These are phyloP conservation scores for Tetramorium simillimum DNA, from an alignment of 1,140 invertebrate genomes.

Conservation along the genomic window DNA sequence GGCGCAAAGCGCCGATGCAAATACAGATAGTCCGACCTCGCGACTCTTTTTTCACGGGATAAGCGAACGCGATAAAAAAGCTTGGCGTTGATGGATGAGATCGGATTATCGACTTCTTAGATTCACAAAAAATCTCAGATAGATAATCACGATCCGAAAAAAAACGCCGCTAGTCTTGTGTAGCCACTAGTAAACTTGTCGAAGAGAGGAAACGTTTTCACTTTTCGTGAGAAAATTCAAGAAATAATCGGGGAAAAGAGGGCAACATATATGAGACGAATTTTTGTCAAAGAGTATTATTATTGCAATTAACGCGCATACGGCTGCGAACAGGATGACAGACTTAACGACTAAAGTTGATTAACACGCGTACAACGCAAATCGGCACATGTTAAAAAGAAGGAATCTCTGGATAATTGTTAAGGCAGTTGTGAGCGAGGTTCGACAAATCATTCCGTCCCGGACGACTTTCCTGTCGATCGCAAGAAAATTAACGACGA, in stretches of 20 bases:
- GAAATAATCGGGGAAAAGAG: not conserved
- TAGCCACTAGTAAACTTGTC: not conserved
- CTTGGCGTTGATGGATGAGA: constrained; percentile 65
- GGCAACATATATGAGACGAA: not conserved
- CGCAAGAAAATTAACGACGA: constrained; percentile 2
- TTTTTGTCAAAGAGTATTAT: constrained; percentile 43
- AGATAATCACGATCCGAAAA: not conserved
- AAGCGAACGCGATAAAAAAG: constrained; percentile 37
- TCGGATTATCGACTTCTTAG: constrained; percentile 37
- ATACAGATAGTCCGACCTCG: constrained; percentile 44
- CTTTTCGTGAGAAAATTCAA: not conserved
- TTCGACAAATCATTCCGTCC: not conserved
- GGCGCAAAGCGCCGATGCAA: constrained; percentile 34
- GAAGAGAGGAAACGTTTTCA: not conserved
- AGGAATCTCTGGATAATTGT: not conserved
- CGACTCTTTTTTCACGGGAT: constrained; percentile 32
- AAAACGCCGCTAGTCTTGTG: not conserved
- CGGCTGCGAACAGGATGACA: not conserved
- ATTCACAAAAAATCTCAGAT: not conserved
- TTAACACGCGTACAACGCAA: constrained; percentile 18
- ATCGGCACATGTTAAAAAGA: not conserved
- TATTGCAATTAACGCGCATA: constrained; percentile 21
- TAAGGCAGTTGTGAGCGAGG: constrained; percentile 41
- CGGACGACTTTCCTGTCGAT: not conserved
- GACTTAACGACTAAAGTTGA: constrained; percentile 8